Percentiles rank a stretch among this genome's conserved stretches.
phyloP scores from a whole-genome alignment of 2,797 vertebrate genomes.

The Myotis pilosus region DNA sequence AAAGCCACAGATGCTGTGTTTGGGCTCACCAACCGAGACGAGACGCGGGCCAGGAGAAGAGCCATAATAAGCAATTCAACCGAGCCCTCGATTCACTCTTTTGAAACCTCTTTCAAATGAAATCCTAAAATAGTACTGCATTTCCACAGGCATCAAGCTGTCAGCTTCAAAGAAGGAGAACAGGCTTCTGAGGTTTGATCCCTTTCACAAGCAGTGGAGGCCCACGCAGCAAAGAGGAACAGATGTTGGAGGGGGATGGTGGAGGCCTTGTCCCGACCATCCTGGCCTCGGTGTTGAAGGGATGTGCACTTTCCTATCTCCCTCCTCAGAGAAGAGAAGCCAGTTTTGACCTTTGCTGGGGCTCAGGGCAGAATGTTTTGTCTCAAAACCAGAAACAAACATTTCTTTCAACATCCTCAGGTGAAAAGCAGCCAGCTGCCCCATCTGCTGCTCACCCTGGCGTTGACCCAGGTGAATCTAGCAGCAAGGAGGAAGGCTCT shows the following conservation, averaged over 20 bases:
- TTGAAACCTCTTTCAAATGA: slow-evolving; percentile 68
- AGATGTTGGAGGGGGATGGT: not conserved
- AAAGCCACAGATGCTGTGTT: not conserved
- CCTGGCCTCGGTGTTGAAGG: not conserved
- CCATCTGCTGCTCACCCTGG: not conserved
- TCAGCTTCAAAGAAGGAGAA: slow-evolving; percentile 59
- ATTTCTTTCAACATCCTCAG: not conserved
- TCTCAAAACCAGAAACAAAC: not conserved
- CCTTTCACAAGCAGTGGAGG: slow-evolving; percentile 36
- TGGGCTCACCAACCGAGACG: not conserved
- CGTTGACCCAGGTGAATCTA: not conserved
- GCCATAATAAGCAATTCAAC: slow-evolving; percentile 33
- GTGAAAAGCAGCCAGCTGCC: not conserved
- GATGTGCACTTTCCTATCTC: not conserved
- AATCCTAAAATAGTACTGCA: slow-evolving; percentile 70
- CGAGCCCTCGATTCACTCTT: slow-evolving; percentile 25
- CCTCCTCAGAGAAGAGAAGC: not conserved
- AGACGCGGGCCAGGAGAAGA: not conserved
- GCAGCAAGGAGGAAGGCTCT: not conserved
- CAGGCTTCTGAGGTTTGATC: slow-evolving; percentile 33
- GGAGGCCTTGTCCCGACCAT: not conserved
- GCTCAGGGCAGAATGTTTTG: not conserved
- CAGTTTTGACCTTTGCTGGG: not conserved
- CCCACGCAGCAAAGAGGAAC: not conserved
- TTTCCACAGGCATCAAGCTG: slow-evolving; percentile 70